Conservation (phyloP, 2,888 invertebrate genomes). For the Cinara cedri region DNA sequence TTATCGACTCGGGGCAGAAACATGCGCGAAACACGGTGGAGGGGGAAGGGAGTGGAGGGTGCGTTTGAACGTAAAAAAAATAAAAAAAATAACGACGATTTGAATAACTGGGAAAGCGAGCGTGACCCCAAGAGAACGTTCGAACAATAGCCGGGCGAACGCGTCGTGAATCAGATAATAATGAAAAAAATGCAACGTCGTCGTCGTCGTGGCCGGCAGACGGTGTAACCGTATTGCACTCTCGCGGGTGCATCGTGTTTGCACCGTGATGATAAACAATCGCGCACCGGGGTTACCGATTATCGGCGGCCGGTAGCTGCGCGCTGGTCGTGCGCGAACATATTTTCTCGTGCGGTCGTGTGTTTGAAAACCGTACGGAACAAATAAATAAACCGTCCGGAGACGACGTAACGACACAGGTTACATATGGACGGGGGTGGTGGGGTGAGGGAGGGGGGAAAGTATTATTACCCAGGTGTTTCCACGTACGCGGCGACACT, state of each 20-base stretch:
- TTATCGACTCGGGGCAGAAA: too few species aligned
- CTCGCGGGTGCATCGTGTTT: slow-evolving; percentile 18
- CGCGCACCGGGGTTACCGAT: slow-evolving; percentile 23
- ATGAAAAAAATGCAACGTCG: slow-evolving; percentile 10
- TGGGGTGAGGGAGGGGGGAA: too few species aligned
- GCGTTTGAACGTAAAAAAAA: not conserved
- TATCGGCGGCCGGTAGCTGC: slow-evolving; percentile 28
- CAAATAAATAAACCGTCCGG: too few species aligned
- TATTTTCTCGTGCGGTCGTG: too few species aligned
- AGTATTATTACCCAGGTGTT: too few species aligned
- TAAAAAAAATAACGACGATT: slow-evolving; percentile 15
- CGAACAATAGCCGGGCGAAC: slow-evolving; percentile 24
- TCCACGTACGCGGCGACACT: too few species aligned
- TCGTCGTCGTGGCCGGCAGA: slow-evolving; percentile 8
- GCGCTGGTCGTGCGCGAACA: not conserved
- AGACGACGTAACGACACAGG: too few species aligned
- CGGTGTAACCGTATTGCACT: slow-evolving; percentile 19
- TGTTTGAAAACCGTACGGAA: too few species aligned
- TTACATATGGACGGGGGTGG: too few species aligned
- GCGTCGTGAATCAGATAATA: slow-evolving; percentile 54
- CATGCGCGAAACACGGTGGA: too few species aligned
- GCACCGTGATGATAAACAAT: slow-evolving; percentile 3
- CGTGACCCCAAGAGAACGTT: slow-evolving; percentile 29
- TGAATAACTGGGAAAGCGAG: slow-evolving; percentile 35
- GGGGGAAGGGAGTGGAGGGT: not conserved